Percentiles rank a stretch among this genome's conserved stretches.
Evolutionary conservation across 2,888 invertebrate genomes (phyloP).

Genomic region (Emmelina monodactyla): DNA sequence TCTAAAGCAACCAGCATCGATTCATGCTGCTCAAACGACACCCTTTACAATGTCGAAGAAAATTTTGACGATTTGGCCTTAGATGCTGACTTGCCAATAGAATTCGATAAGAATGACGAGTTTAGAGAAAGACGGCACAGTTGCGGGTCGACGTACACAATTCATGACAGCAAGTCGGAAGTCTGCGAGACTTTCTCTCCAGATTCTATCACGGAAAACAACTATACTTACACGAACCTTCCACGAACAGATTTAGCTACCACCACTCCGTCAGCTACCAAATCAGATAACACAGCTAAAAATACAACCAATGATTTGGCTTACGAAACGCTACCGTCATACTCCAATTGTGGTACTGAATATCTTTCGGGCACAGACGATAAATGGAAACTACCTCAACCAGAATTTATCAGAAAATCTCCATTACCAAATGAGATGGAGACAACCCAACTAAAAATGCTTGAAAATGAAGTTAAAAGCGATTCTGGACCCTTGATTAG

Average conservation of each 20-base stretch:
- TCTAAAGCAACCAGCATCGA: constrained; percentile 69
- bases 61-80: constrained; percentile 55
- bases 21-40: constrained; percentile 72
- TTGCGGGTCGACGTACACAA: constrained; percentile 48
- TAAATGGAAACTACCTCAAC: constrained; percentile 39
- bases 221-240: constrained; percentile 48
- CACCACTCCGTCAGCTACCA: constrained; percentile 32
- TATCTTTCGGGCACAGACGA: constrained; percentile 35
- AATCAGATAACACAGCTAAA: constrained; percentile 41
- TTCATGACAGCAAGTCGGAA: constrained; percentile 49
- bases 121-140: constrained; percentile 43
- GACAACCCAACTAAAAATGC: constrained; percentile 28
- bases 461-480: constrained; percentile 16
- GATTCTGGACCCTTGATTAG: constrained; percentile 17
- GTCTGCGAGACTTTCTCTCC: constrained; percentile 46
- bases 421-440: constrained; percentile 27
- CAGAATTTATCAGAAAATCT: constrained; percentile 42
- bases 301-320: constrained; percentile 36
- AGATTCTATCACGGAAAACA: constrained; percentile 50
- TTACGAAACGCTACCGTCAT: constrained; percentile 45
- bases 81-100: constrained; percentile 37
- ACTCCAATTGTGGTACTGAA: constrained; percentile 49
- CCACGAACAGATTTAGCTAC: constrained; percentile 32
- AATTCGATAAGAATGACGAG: constrained; percentile 29
- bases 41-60: constrained; percentile 70